These are phyloP conservation scores for Herpailurus yagouaroundi DNA, from an alignment of 2,113 vertebrate species.

Conservation along the genomic window DNA sequence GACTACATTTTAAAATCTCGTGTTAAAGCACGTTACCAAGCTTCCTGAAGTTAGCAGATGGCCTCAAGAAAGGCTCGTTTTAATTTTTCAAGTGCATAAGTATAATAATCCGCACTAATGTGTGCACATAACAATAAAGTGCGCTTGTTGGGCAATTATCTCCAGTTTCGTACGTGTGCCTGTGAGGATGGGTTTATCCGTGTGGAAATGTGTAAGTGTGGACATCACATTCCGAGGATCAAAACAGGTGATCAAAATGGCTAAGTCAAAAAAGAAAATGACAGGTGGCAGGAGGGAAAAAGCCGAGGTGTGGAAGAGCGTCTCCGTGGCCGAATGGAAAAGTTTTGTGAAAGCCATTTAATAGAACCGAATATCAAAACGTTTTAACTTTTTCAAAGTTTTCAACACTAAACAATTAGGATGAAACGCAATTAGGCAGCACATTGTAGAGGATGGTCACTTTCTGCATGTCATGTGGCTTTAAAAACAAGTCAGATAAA, in stretches of 20 bases:
- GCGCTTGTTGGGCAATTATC: background rate
- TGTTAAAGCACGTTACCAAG: slow-evolving; percentile 47
- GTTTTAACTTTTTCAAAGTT: slow-evolving; percentile 89
- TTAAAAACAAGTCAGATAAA: slow-evolving; percentile 99
- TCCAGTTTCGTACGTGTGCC: background rate
- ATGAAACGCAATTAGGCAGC: slow-evolving; percentile 87
- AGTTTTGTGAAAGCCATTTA: slow-evolving; percentile 85
- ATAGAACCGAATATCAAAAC: slow-evolving; percentile 86
- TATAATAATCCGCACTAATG: slow-evolving; percentile 11
- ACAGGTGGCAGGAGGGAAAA: slow-evolving; percentile 62
- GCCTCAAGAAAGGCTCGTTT: slow-evolving; percentile 62
- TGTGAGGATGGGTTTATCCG: background rate
- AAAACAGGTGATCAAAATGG: background rate
- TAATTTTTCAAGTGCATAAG: slow-evolving; percentile 74
- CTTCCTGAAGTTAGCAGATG: slow-evolving; percentile 75
- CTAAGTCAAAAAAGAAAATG: slow-evolving; percentile 44
- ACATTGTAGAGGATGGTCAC: slow-evolving; percentile 90
- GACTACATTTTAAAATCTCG: slow-evolving; percentile 47
- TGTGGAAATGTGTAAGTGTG: background rate
- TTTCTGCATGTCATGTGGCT: slow-evolving; percentile 95
- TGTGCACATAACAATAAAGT: background rate
- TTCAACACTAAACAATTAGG: slow-evolving; percentile 89
- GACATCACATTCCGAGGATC: background rate
- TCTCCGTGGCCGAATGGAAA: slow-evolving; percentile 80
- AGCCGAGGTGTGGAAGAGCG: slow-evolving; percentile 47